Evolutionary conservation across 1,140 invertebrate species (phyloP).

Genomic region (Ostrea edulis): DNA sequence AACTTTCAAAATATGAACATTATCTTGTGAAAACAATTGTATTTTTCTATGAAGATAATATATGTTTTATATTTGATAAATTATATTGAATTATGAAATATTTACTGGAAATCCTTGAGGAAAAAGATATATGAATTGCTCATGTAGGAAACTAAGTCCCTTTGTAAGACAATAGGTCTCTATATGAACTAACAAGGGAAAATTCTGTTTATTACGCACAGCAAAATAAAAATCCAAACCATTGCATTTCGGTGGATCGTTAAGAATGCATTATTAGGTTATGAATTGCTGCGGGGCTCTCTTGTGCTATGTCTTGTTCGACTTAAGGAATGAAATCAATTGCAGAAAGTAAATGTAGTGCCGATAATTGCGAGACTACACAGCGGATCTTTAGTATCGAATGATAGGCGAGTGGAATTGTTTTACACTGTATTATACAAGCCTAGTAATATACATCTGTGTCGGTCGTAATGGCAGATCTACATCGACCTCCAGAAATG

Average conservation of each 20-base stretch:
- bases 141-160: not conserved
- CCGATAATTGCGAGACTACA: not conserved
- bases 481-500: too few relatives aligned
- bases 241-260: not conserved
- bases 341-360: not conserved
- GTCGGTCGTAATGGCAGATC: too few relatives aligned
- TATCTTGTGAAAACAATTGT: conserved; percentile 4
- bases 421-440: too few relatives aligned
- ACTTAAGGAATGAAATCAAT: not conserved
- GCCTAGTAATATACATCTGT: too few relatives aligned
- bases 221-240: too few relatives aligned
- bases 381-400: too few relatives aligned
- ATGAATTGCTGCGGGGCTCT: not conserved
- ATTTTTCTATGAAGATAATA: not conserved
- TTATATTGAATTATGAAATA: not conserved
- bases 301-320: not conserved
- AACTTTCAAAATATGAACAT: not conserved
- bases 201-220: not conserved
- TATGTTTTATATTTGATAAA: conserved; percentile 23
- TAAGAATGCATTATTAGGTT: not conserved
- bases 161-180: not conserved
- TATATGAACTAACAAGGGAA: not conserved
- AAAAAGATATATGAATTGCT: not conserved
- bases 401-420: too few relatives aligned
- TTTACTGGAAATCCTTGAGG: not conserved